Evolutionary conservation across 30 jellyfish, hydroid and myxozoan species (phyloP).

Genomic region (Catostylus mosaicus): DNA sequence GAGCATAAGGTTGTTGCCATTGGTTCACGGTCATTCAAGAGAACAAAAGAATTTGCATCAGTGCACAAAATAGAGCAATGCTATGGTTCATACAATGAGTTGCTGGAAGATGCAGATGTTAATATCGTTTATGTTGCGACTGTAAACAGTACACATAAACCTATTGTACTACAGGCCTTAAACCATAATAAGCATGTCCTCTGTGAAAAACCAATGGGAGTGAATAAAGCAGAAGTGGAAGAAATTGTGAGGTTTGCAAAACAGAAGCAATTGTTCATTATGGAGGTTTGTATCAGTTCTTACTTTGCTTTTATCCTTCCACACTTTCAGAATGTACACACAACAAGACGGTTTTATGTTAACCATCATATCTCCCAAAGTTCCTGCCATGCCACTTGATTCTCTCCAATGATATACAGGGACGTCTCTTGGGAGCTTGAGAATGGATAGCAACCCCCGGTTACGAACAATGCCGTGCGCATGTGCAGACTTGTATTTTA

Average conservation of each 20-base stretch:
- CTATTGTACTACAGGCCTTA: slow-evolving; percentile 58
- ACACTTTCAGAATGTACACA: too few species aligned
- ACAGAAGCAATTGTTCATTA: slow-evolving; percentile 50
- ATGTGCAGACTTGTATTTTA: too few species aligned
- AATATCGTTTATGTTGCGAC: slow-evolving; percentile 74
- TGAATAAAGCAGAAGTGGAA: slow-evolving; percentile 57
- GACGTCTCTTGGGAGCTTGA: too few species aligned
- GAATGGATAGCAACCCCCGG: too few species aligned
- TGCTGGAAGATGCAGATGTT: slow-evolving; percentile 41
- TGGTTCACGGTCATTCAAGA: slow-evolving; percentile 59
- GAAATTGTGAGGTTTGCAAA: slow-evolving; percentile 55
- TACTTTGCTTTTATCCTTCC: background rate
- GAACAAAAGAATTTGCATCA: slow-evolving; percentile 62
- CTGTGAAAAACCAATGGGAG: slow-evolving; percentile 82
- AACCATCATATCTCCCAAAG: too few species aligned
- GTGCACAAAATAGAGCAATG: slow-evolving; percentile 29
- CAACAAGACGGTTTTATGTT: too few species aligned
- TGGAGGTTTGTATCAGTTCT: slow-evolving; percentile 62
- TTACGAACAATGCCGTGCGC: too few species aligned
- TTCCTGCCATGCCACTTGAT: too few species aligned
- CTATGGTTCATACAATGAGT: slow-evolving; percentile 72
- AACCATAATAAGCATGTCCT: slow-evolving; percentile 77
- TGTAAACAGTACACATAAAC: slow-evolving; percentile 59
- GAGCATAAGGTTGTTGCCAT: slow-evolving; percentile 66
- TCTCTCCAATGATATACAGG: too few species aligned